These are phyloP conservation scores for Synergus japonicus DNA, from an alignment of 2,888 invertebrate genomes.

Conservation along the genomic window DNA sequence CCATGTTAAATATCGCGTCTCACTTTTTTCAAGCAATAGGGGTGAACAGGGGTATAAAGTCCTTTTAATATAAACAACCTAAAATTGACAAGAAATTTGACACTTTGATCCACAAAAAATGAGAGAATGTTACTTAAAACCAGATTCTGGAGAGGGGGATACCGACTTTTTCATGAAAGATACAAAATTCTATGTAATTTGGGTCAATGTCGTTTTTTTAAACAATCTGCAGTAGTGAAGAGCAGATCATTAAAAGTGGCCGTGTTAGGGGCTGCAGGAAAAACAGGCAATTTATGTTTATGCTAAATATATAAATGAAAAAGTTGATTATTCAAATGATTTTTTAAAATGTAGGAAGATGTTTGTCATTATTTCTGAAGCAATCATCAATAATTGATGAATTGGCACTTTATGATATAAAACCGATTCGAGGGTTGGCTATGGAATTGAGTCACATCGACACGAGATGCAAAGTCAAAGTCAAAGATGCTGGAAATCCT, in stretches of 20 bases:
- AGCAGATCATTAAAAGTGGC: constrained; percentile 78
- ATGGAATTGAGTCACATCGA: constrained; percentile 78
- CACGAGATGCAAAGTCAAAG: constrained; percentile 76
- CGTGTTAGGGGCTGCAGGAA: constrained; percentile 80
- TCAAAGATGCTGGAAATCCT: constrained; percentile 57
- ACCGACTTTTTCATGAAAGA: background rate
- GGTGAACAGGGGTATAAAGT: background rate
- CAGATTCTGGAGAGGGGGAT: background rate
- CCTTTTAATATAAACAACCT: background rate
- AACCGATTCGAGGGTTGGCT: constrained; percentile 70
- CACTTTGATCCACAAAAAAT: background rate
- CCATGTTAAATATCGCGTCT: background rate
- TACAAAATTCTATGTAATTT: background rate
- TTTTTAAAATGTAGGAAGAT: constrained; percentile 58
- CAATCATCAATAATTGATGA: constrained; percentile 80
- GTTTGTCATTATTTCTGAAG: constrained; percentile 80
- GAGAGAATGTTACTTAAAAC: constrained; percentile 4
- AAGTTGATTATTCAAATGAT: background rate
- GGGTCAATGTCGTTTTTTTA: constrained; percentile 12
- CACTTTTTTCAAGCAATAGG: background rate
- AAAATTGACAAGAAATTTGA: background rate
- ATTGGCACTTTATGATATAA: constrained; percentile 81
- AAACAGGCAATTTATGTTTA: constrained; percentile 75
- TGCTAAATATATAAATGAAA: background rate
- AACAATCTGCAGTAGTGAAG: background rate